Conservation (phyloP, 2,113 vertebrate genomes). For the Neogobius melanostomus region DNA sequence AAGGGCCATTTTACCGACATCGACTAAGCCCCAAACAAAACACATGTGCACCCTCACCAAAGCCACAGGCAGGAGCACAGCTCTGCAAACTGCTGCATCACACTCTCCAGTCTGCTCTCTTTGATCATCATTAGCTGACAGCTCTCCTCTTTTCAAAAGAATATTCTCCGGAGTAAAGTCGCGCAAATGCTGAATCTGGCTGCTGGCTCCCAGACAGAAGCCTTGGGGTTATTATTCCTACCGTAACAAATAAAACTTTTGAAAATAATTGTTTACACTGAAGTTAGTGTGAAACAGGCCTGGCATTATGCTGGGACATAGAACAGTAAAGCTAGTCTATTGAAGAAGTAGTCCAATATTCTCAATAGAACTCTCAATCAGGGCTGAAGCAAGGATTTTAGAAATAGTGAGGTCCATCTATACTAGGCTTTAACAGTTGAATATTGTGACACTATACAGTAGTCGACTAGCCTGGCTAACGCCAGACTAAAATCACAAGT, state of each 20-base stretch:
- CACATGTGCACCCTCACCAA: background rate
- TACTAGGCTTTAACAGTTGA: slow-evolving; percentile 15
- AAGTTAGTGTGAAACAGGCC: background rate
- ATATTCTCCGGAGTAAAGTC: slow-evolving; percentile 1
- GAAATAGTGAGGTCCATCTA: background rate
- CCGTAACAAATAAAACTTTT: slow-evolving; percentile 7
- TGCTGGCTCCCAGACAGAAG: slow-evolving; percentile 5
- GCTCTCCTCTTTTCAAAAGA: slow-evolving; percentile 12
- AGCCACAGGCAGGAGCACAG: background rate
- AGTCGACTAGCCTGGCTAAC: too few relatives aligned
- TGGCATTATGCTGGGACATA: background rate
- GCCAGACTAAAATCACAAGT: too few relatives aligned
- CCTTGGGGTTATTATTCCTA: slow-evolving; percentile 5
- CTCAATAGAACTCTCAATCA: too few relatives aligned
- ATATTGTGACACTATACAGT: slow-evolving; percentile 26
- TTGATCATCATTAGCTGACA: slow-evolving; percentile 15
- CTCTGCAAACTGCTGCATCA: background rate
- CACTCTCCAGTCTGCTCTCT: background rate
- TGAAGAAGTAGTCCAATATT: background rate
- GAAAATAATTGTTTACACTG: background rate
- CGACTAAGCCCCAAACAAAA: background rate
- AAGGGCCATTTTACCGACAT: background rate
- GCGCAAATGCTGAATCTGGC: background rate
- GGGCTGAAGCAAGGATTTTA: background rate
- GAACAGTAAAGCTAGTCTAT: background rate